Conservation (phyloP, 2,888 invertebrate genomes). For the Agriopis marginaria region DNA sequence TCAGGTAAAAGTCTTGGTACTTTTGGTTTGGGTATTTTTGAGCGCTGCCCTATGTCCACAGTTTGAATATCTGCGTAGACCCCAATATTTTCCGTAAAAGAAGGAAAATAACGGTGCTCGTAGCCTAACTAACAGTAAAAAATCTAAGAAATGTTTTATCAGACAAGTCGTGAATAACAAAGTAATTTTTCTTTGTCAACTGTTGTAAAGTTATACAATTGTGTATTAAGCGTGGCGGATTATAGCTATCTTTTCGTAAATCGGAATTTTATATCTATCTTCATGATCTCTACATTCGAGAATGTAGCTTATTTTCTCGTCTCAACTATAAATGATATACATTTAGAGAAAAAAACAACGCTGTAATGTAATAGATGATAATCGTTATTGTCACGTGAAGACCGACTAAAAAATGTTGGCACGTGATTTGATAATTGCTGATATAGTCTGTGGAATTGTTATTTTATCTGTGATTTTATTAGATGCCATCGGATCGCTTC, state of each 20-base stretch:
- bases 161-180: slow-evolving; percentile 15
- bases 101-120: slow-evolving; percentile 2
- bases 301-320: slow-evolving; percentile 14
- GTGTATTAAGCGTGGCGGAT: slow-evolving; percentile 16
- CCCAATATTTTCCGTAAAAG: not conserved
- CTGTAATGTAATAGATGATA: not conserved
- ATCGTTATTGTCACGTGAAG: slow-evolving; percentile 34
- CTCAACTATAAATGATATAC: slow-evolving; percentile 1
- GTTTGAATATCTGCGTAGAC: not conserved
- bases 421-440: slow-evolving; percentile 37
- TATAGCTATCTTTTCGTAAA: slow-evolving; percentile 15
- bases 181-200: slow-evolving; percentile 24
- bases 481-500: slow-evolving; percentile 10
- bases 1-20: too few relatives aligned
- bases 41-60: too few relatives aligned
- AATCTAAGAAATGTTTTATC: not conserved
- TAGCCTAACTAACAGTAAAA: not conserved
- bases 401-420: slow-evolving; percentile 26
- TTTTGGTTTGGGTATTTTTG: too few relatives aligned
- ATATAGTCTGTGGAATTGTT: slow-evolving; percentile 24
- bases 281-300: slow-evolving; percentile 17
- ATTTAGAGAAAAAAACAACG: not conserved
- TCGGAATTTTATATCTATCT: slow-evolving; percentile 15
- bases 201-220: slow-evolving; percentile 15
- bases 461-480: slow-evolving; percentile 12